These are phyloP conservation scores for Gnathochromis pfefferi DNA, from an alignment of 2,113 vertebrate species.

Conservation along the genomic window DNA sequence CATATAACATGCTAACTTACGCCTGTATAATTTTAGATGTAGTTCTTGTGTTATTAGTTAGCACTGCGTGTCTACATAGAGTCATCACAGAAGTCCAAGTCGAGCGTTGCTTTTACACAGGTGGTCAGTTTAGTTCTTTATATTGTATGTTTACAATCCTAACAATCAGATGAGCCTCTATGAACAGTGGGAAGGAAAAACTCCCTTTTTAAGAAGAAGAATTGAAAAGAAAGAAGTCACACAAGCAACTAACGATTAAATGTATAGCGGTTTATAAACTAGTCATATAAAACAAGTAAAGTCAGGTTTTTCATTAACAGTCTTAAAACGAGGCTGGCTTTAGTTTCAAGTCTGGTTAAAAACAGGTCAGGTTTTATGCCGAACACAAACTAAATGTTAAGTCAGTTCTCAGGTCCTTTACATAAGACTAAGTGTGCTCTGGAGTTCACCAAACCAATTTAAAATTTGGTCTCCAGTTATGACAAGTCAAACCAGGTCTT, in stretches of 20 bases:
- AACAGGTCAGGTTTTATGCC: accelerated
- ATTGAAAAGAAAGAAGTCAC: neutral
- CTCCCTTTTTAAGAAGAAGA: accelerated
- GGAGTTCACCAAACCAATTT: neutral
- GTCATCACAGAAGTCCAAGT: neutral
- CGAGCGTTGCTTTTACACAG: neutral
- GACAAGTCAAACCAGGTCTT: neutral
- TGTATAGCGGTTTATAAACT: neutral
- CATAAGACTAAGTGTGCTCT: neutral
- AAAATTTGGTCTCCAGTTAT: neutral
- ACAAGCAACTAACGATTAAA: neutral
- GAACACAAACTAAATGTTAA: neutral
- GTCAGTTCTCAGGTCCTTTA: neutral
- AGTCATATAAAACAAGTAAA: neutral
- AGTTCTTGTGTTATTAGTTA: neutral
- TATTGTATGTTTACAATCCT: neutral
- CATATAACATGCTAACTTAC: neutral
- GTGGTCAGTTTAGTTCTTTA: neutral
- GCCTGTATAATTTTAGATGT: accelerated
- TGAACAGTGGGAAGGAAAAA: neutral
- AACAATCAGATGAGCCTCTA: neutral
- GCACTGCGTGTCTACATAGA: neutral
- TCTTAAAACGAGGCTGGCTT: neutral
- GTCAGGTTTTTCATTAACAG: neutral
- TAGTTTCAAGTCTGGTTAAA: neutral